Conservation (phyloP, 2,113 vertebrate genomes). For the Sarotherodon lohbergeri region DNA sequence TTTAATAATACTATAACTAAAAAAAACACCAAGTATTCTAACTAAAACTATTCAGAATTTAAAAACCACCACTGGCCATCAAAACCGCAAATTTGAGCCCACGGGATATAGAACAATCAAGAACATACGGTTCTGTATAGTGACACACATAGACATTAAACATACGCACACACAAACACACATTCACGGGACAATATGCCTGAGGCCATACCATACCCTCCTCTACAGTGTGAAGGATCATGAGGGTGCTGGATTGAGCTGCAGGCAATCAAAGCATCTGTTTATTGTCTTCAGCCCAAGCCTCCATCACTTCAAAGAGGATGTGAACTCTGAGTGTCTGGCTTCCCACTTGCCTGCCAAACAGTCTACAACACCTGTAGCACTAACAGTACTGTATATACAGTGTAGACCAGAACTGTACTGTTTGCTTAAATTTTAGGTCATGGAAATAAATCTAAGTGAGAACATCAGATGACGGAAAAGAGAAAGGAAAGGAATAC, state of each 20-base stretch:
- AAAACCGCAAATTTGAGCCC: background rate
- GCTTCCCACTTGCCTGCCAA: background rate
- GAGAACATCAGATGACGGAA: background rate
- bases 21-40: background rate
- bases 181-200: background rate
- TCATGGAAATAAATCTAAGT: background rate
- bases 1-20: background rate
- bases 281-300: slow-evolving; percentile 23
- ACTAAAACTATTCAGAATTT: background rate
- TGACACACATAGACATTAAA: background rate
- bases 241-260: background rate
- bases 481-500: background rate
- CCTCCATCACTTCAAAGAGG: slow-evolving; percentile 14
- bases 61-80: background rate
- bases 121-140: background rate
- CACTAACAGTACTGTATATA: background rate
- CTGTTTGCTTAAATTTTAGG: background rate
- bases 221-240: background rate
- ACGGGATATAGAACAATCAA: background rate
- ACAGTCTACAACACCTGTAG: background rate
- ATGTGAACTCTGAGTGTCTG: background rate
- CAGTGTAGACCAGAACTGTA: background rate
- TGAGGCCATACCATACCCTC: background rate
- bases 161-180: background rate
- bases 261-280: slow-evolving; percentile 36